A percentile compares a stretch with the other conserved stretches of the same genome.
Evolutionary conservation across 2,113 vertebrate genomes (phyloP).

Genomic region (Rhabdomys dilectus): DNA sequence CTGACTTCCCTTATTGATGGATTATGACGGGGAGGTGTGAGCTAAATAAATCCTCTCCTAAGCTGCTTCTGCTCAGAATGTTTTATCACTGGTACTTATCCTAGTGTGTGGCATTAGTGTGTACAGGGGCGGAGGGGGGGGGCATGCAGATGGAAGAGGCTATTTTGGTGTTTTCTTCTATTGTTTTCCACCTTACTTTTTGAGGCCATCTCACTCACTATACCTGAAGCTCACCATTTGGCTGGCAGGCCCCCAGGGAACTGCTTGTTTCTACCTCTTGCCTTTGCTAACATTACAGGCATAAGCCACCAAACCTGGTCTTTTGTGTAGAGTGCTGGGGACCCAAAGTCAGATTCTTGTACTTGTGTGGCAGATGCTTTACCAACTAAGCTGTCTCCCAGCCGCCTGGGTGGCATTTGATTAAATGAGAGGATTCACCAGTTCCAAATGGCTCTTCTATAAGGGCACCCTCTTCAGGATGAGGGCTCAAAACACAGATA

Average conservation of each 20-base stretch:
- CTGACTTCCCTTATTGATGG: neutral
- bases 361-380: neutral
- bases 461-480: neutral
- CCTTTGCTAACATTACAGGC: neutral
- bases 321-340: neutral
- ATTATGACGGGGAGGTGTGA: neutral
- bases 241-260: neutral
- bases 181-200: neutral
- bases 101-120: neutral
- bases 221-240: neutral
- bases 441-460: neutral
- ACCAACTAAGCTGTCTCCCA: neutral
- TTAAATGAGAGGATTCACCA: neutral
- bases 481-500: neutral
- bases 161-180: too few species aligned
- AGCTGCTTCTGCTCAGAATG: neutral
- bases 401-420: neutral
- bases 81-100: too few species aligned
- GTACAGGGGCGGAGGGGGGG: too few species aligned
- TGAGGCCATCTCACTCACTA: neutral
- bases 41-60: neutral
- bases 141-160: neutral
- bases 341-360: neutral
- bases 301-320: neutral
- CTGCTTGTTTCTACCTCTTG: too few species aligned